Conservation (phyloP, 2,888 invertebrate species). For the Cerceris rybyensis region DNA sequence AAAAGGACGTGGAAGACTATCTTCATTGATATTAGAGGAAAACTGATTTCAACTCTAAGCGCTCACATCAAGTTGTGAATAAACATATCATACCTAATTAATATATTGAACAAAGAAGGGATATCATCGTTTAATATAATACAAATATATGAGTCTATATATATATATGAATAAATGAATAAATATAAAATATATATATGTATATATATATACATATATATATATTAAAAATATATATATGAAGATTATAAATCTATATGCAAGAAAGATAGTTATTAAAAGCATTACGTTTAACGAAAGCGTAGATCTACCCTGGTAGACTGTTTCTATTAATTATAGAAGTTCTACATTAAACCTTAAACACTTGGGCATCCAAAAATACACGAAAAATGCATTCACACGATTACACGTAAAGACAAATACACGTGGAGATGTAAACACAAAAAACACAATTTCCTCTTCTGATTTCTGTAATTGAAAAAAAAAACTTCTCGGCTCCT, state of each 20-base stretch:
- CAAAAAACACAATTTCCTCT: constrained; percentile 43
- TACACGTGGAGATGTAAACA: constrained; percentile 45
- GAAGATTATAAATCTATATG: constrained; percentile 58
- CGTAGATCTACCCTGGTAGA: constrained; percentile 55
- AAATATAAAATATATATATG: constrained; percentile 49
- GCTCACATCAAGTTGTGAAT: constrained; percentile 82
- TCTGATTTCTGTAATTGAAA: constrained; percentile 27
- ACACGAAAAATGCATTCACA: background rate
- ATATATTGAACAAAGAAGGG: constrained; percentile 78
- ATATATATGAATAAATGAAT: constrained; percentile 44
- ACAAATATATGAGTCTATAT: constrained; percentile 71
- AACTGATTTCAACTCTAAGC: constrained; percentile 76
- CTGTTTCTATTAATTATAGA: constrained; percentile 25
- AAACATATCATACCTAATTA: constrained; percentile 81
- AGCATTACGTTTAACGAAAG: constrained; percentile 44
- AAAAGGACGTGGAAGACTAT: constrained; percentile 45
- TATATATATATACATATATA: constrained; percentile 37
- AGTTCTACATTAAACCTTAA: background rate
- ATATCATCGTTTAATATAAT: constrained; percentile 79
- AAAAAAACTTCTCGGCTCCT: constrained; percentile 31
- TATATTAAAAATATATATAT: constrained; percentile 43
- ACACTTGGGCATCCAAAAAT: constrained; percentile 8
- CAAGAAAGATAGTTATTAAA: constrained; percentile 55
- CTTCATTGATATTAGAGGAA: constrained; percentile 67
- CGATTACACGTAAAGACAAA: constrained; percentile 14